Evolutionary conservation across 2,888 invertebrate genomes (phyloP).

Genomic region (Vandiemenella viatica): DNA sequence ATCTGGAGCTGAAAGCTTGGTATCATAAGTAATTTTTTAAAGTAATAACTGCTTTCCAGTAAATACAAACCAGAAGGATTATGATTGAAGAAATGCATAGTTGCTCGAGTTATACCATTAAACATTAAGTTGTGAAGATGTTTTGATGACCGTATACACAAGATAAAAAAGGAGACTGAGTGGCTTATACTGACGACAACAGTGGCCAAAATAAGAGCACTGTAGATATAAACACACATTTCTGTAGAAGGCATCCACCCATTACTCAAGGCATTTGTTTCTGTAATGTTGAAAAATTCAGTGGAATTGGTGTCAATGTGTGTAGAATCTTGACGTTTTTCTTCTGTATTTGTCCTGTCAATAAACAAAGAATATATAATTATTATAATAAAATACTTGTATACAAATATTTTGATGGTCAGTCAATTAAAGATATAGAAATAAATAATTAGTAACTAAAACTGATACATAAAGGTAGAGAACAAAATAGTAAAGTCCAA

Average conservation of each 20-base stretch:
- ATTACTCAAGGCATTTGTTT: too few species aligned
- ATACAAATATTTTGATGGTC: too few species aligned
- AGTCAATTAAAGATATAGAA: too few species aligned
- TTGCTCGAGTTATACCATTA: not conserved
- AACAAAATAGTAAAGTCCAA: too few species aligned
- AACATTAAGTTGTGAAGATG: constrained; percentile 6
- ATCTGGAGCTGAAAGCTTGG: too few species aligned
- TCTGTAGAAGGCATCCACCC: not conserved
- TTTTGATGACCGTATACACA: constrained; percentile 5
- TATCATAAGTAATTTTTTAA: too few species aligned
- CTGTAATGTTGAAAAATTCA: not conserved
- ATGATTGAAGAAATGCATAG: constrained; percentile 5
- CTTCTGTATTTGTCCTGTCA: not conserved
- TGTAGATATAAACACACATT: not conserved
- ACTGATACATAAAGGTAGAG: too few species aligned
- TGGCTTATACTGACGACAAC: not conserved
- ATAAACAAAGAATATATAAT: too few species aligned
- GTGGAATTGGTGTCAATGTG: not conserved
- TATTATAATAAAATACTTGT: too few species aligned
- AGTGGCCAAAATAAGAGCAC: not conserved
- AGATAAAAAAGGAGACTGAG: not conserved
- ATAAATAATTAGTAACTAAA: too few species aligned
- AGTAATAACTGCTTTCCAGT: too few species aligned
- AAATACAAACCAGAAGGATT: constrained; percentile 9
- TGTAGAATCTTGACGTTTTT: not conserved